A percentile compares a stretch with the other conserved stretches of the same genome.
phyloP scores from a whole-genome alignment of 2,888 invertebrate genomes.

The Microchrysa polita region DNA sequence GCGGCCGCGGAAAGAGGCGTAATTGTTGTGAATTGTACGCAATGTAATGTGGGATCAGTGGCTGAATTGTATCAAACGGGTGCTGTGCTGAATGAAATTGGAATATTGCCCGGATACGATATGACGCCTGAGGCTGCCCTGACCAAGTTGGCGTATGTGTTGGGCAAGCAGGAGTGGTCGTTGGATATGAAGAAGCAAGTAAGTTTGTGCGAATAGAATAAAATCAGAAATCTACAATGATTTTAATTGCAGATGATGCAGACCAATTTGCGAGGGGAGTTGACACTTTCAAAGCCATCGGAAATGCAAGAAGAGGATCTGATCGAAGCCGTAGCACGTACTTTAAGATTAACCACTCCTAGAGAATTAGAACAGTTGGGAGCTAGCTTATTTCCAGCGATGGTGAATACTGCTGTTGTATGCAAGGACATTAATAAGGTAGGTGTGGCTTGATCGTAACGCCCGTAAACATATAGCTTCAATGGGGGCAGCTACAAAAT shows the following conservation, averaged over 20 bases:
- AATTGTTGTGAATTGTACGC: conserved; percentile 91
- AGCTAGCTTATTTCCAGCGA: conserved; percentile 74
- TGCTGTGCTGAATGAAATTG: conserved; percentile 65
- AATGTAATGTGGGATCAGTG: conserved; percentile 87
- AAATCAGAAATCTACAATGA: background rate
- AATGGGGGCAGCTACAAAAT: no score
- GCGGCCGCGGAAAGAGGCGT: conserved; percentile 80
- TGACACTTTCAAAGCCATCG: conserved; percentile 67
- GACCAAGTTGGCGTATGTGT: conserved; percentile 88
- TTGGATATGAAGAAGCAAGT: conserved; percentile 73
- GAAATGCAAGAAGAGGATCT: conserved; percentile 66
- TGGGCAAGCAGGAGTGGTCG: conserved; percentile 79
- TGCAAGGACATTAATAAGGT: conserved; percentile 68
- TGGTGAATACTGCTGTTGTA: conserved; percentile 73
- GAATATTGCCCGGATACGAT: conserved; percentile 62
- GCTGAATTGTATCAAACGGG: conserved; percentile 86
- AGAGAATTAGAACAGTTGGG: conserved; percentile 68
- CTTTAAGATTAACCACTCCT: conserved; percentile 67
- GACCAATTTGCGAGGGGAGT: conserved; percentile 81
- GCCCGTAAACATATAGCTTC: no score
- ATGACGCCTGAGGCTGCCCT: conserved; percentile 92
- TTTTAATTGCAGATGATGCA: conserved; percentile 74
- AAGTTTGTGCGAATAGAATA: conserved; percentile 50
- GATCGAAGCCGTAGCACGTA: conserved; percentile 70
- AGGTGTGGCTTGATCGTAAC: no score